Evolutionary conservation across 2,888 invertebrate genomes (phyloP), one percentile per base, ranked within the genome.

Genomic region (Caprella mutica): DNA sequence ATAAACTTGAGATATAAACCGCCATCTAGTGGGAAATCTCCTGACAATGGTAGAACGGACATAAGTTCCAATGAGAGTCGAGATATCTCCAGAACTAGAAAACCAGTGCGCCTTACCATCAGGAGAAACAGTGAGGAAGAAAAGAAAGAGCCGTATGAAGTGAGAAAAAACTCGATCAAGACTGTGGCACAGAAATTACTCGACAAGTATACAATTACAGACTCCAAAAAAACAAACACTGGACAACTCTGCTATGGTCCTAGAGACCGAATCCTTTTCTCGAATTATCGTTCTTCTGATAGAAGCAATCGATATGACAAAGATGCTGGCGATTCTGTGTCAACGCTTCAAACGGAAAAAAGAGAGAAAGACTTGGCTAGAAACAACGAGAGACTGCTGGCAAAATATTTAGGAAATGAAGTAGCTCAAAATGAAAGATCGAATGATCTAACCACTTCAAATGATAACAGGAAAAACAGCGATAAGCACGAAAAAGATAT

Each of bases 171-270:
- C 21, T 56, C 59, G 14, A 42, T 63, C 17, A 57, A 63, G 30
- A 63, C 63, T 8, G 59, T 59, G 12, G 63, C 63, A 23, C 63
- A 63, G 24, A 59, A 59, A 21, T 50, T 63, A 12, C 43, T 63
- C 6, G 57, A 63, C 14, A 63, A 63, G 39, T 63, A 63, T 42
- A 52, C 54, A 3, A 54, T 57, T 9, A 39, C 50, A 3, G 63
- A 59, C 38, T 56, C 48, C 12, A 62, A 56, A 40, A 59, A 56
- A 42, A 39, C 43, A 1, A 43, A 56, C n/a, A 40, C 57, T 5
- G 33, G 14, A 19, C 30, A 17, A 21, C 29, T 52, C 38, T 42
- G 35, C 9, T 48, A 48, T 48, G 48, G 48, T 5, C 55, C 55
- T 3, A 43, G 29, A n/a, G 50, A 44, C 44, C 51, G 52, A 12